A percentile compares a stretch with the other conserved stretches of the same genome.
phyloP scores from a whole-genome alignment of 2,113 vertebrate genomes.

The Pseudonaja textilis region DNA sequence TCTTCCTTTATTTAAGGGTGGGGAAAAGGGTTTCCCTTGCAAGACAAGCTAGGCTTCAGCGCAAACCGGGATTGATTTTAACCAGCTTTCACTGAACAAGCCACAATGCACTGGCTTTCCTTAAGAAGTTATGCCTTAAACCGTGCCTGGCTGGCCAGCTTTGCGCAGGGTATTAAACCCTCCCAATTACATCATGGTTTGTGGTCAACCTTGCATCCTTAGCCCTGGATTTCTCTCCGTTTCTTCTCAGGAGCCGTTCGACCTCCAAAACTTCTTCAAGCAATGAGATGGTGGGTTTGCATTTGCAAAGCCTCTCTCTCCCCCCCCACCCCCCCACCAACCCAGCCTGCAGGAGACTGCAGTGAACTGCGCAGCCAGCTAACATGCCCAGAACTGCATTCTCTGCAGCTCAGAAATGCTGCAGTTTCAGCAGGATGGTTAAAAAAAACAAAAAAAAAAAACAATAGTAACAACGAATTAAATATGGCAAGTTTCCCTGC shows the following conservation, averaged over 20 bases:
- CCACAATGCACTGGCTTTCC: not conserved
- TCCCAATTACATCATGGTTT: not conserved
- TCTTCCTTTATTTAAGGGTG: not conserved
- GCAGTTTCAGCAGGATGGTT: not conserved
- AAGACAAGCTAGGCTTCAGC: not conserved
- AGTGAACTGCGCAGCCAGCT: not conserved
- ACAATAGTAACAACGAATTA: not conserved
- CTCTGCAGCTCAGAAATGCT: slow-evolving; percentile 27
- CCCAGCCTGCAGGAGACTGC: slow-evolving; percentile 41
- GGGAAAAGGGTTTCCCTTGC: not conserved
- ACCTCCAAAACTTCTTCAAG: not conserved
- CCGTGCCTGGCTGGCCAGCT: not conserved
- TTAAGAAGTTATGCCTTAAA: not conserved
- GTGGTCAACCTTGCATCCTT: not conserved
- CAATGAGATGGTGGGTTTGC: not conserved
- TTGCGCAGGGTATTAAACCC: not conserved
- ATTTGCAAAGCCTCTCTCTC: rapidly evolving
- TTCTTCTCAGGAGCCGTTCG: rapidly evolving
- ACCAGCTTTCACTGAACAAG: not conserved
- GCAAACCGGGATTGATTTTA: not conserved
- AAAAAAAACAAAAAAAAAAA: not conserved
- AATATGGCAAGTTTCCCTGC: too few relatives aligned
- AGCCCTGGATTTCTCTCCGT: not conserved
- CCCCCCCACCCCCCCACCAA: not conserved
- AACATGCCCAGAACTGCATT: not conserved